phyloP scores from a whole-genome alignment of 2,113 vertebrate species.

The Lasiurus borealis region DNA sequence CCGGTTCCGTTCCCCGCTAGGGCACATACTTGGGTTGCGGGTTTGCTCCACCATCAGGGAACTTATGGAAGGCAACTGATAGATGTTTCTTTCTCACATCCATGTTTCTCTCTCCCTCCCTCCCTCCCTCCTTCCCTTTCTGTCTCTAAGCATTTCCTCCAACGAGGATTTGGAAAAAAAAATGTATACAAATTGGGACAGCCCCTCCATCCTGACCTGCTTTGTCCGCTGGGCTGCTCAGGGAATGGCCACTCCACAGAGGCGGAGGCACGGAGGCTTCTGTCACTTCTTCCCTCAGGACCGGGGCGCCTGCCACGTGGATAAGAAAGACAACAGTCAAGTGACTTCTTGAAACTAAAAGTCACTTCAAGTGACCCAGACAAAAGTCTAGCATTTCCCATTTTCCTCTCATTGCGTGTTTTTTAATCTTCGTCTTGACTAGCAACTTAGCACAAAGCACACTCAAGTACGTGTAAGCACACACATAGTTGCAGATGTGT shows the following conservation, averaged over 20 bases:
- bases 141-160: too few relatives aligned
- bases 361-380: background rate
- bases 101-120: too few relatives aligned
- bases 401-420: background rate
- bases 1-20: too few relatives aligned
- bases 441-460: background rate
- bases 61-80: too few relatives aligned
- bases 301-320: background rate
- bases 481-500: background rate
- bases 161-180: too few relatives aligned
- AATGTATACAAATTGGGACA: background rate
- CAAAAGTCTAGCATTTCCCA: background rate
- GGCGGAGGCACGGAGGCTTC: fast-evolving
- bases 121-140: too few relatives aligned
- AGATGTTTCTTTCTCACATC: too few relatives aligned
- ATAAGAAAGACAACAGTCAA: background rate
- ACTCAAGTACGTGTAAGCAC: background rate
- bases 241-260: background rate
- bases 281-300: background rate
- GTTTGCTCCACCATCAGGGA: too few relatives aligned
- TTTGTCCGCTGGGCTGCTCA: background rate
- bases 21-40: too few relatives aligned
- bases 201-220: background rate
- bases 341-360: background rate
- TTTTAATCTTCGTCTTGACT: background rate